Base-by-base conservation (phyloP, 2,888 invertebrate species). In the Nemotelus pantherinus region DNA sequence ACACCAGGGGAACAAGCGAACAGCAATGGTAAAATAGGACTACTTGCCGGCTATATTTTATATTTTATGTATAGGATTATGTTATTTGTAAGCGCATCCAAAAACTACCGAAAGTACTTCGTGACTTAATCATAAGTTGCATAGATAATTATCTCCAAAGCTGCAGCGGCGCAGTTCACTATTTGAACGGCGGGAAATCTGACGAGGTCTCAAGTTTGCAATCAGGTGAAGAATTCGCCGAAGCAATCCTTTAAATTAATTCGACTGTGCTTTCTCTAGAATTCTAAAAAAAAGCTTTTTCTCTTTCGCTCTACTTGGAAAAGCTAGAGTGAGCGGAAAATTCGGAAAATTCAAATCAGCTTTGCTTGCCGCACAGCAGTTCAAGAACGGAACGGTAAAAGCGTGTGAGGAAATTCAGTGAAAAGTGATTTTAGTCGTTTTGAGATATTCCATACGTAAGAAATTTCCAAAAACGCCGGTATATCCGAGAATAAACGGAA, bases 381-480 rank as follows among this genome's bases (percentile, higher is more conserved):
- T 70, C 68, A 50, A 68, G 3, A 68, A 41, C 53, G 70, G 43
- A 70, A 50, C 70, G 53, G 43, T 63, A 25, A 39, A 53, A 53
- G 43, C 39, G 70, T 55, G 70, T 70, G 70, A 53, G 70, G 55
- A 70, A 50, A 70, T 41, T 41, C 43, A 53, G 25, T 70, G 70
- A 53, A 70, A 70, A 70, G 45, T 70, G 47, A 55, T 55, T 43
- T 3, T n/a, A 39, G 50, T 53, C 70, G 53, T 70, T 70, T 53
- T 3, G 63, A 7, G 25, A 25, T 25, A 25, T 25, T 25, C 25
- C 25, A 25, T 25, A 25, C 25, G 25, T 25, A 7, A 55, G 55
- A 50, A 44, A 44, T 3, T 68, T 25, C 25, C 70, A 7, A 70
- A 63, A 10, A 53, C 25, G 25, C 25, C 25, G 25, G 25, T 25